Percentiles rank a stretch among this genome's conserved stretches.
Conservation (phyloP, 1,140 invertebrate species). For the Dendroctonus valens region DNA sequence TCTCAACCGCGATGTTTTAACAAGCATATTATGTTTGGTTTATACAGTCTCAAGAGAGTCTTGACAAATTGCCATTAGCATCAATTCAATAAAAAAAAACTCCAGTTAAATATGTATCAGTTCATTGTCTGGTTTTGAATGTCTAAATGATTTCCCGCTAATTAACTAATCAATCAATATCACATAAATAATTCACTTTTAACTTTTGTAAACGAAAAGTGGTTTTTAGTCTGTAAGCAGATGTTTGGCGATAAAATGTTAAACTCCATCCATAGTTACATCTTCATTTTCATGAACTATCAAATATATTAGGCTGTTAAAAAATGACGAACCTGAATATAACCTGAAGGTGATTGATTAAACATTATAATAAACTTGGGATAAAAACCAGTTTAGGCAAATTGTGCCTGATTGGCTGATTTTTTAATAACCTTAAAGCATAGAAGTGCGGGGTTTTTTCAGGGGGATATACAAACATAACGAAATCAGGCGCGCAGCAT, state of each 20-base stretch:
- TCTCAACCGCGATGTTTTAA: conserved; percentile 28
- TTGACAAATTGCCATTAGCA: neutral
- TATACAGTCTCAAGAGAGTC: conserved; percentile 6
- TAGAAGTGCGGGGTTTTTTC: conserved; percentile 12
- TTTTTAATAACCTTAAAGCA: conserved; percentile 31
- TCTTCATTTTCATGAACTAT: too few relatives aligned
- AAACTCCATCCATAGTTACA: too few relatives aligned
- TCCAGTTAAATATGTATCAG: neutral
- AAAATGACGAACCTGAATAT: too few relatives aligned
- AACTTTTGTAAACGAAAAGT: neutral
- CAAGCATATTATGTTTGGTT: conserved; percentile 28
- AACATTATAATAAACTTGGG: too few relatives aligned
- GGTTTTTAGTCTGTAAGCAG: too few relatives aligned
- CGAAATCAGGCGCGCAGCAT: conserved; percentile 32
- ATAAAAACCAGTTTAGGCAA: too few relatives aligned
- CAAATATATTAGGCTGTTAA: too few relatives aligned
- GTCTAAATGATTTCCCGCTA: neutral
- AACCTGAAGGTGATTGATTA: too few relatives aligned
- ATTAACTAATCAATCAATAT: neutral
- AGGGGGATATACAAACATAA: conserved; percentile 28
- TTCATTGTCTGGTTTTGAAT: too few relatives aligned
- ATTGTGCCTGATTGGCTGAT: neutral
- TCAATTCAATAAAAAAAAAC: neutral
- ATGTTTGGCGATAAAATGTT: too few relatives aligned
- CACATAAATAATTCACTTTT: neutral